Evolutionary conservation across 2,888 invertebrate genomes (phyloP), one percentile per base, ranked within the genome.

Genomic region (Drosophila bunnanda): DNA sequence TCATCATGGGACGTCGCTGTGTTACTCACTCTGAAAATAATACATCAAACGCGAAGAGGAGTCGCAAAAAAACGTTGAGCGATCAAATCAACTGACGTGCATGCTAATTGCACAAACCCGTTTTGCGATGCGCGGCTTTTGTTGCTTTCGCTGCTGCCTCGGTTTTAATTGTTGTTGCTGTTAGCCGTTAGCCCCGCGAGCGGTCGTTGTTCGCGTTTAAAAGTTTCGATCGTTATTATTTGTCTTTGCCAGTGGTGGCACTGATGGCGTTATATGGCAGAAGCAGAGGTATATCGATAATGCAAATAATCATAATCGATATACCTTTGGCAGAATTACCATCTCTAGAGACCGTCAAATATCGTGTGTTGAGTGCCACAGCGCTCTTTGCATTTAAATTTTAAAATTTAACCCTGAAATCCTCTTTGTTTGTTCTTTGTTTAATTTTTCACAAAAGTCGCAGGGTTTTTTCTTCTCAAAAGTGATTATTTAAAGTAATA

Each of bases 21-120:
- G 13, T 10, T 25, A 15, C 25, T 34, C 1, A 13, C 7, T 20
- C 20, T 64, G 52, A 28, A 28, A 66, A 50, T 44, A 62, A 53
- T 55, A 39, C 5, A 10, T 15, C 4, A 41, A 48, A 67, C 64
- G 56, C 66, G 59, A 22, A 34, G 50, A 46, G 28, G 17, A 48
- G 48, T 59, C 17, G 25, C 56, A 50, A 44, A 50, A 44, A 53
- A 55, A 12, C 30, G 53, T 44, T 22, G 39, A 56, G 67, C 41
- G 58, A 76, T 80, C 75, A 73, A 78, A 75, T 80, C 77, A 75
- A 78, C 28, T 50, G 64, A 67, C 71, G 86, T 74, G 76, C 72
- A 88, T 86, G 88, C 68, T 83, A 83, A 83, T 83, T 83, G 88
- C 83, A 76, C 54, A 82, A 75, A 75, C 83, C 86, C 69, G 83